Conservation (phyloP, 1,140 invertebrate genomes). For the Drosophila nigromelanica region DNA sequence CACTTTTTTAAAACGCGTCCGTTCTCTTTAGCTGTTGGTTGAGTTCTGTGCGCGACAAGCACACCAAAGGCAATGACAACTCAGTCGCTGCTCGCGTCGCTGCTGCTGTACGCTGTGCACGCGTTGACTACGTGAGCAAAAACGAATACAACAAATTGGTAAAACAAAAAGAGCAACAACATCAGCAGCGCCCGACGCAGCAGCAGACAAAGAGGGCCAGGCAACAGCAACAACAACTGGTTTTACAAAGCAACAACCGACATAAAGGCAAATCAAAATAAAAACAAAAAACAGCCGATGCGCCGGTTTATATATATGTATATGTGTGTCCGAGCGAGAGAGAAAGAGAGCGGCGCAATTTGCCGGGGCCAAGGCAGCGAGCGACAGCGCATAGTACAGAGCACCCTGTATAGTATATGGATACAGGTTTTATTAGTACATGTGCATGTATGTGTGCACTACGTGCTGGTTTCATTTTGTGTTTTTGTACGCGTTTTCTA, state of each 20-base stretch:
- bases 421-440: constrained; percentile 57
- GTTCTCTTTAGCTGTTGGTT: constrained; percentile 67
- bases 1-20: constrained; percentile 48
- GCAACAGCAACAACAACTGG: constrained; percentile 59
- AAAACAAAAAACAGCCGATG: constrained; percentile 75
- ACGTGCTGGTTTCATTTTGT: constrained; percentile 36
- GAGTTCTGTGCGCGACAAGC: constrained; percentile 62
- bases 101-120: constrained; percentile 54
- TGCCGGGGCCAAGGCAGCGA: constrained; percentile 16
- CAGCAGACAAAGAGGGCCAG: constrained; percentile 37
- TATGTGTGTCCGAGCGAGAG: constrained; percentile 37
- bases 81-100: constrained; percentile 13
- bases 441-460: constrained; percentile 23
- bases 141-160: constrained; percentile 50
- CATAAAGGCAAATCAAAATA: constrained; percentile 60
- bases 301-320: constrained; percentile 48
- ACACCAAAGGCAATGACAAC: constrained; percentile 35
- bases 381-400: constrained; percentile 34
- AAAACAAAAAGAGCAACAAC: constrained; percentile 28
- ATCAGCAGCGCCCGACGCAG: constrained; percentile 1
- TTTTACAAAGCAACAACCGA: constrained; percentile 60
- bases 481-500: constrained; percentile 62
- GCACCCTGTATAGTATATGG: constrained; percentile 55
- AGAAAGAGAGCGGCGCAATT: constrained; percentile 28
- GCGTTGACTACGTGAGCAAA: constrained; percentile 78